Conservation (phyloP, 2,888 invertebrate genomes). For the Celastrina argiolus region DNA sequence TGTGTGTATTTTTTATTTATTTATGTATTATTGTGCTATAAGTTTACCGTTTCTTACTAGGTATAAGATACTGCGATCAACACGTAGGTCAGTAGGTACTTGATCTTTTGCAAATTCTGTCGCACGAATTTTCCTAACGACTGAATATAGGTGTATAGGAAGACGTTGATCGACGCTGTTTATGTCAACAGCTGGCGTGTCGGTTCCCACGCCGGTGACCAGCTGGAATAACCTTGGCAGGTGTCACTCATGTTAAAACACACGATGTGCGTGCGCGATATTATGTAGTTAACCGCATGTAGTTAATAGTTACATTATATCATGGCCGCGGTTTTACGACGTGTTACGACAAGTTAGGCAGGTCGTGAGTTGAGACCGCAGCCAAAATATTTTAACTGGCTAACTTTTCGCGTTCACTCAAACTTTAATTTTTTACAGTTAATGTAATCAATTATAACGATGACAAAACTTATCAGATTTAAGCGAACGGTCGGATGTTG, state of each 20-base stretch:
- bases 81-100: too few relatives aligned
- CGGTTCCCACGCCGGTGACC: background rate
- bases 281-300: background rate
- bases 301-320: background rate
- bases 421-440: background rate
- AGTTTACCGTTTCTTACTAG: too few relatives aligned
- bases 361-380: too few relatives aligned
- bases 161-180: background rate
- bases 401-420: too few relatives aligned
- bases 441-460: background rate
- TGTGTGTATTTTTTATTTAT: too few relatives aligned
- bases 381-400: too few relatives aligned
- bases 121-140: too few relatives aligned
- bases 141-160: background rate
- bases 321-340: too few relatives aligned
- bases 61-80: too few relatives aligned
- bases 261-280: slow-evolving; percentile 4
- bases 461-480: background rate
- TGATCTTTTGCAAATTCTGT: too few relatives aligned
- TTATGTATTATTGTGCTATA: too few relatives aligned
- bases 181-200: background rate
- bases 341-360: too few relatives aligned
- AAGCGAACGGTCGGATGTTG: background rate
- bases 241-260: background rate
- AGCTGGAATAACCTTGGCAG: background rate